phyloP scores from a whole-genome alignment of 2,888 invertebrate genomes.

The Tenodera sinensis region DNA sequence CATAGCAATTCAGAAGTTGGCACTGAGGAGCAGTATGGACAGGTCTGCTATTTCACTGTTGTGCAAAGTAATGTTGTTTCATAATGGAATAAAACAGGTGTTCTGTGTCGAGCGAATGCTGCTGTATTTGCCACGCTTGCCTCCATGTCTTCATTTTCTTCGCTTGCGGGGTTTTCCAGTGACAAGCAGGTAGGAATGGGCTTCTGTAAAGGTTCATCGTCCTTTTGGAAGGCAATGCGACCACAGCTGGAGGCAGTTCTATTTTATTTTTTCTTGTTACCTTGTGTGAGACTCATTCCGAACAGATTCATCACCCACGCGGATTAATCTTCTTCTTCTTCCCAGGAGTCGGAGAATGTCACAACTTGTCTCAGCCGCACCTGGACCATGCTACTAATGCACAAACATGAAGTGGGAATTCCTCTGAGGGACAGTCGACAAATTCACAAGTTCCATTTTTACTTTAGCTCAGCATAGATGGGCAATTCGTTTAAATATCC shows the following conservation, averaged over 20 bases:
- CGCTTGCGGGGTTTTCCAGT: background rate
- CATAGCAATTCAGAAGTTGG: no score
- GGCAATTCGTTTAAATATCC: no score
- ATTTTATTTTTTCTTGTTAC: background rate
- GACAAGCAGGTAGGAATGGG: background rate
- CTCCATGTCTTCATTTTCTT: background rate
- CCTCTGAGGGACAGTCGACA: no score
- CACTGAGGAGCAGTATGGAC: no score
- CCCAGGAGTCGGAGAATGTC: background rate
- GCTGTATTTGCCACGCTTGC: background rate
- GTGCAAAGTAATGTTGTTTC: background rate
- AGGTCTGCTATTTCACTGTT: background rate
- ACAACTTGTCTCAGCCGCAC: background rate
- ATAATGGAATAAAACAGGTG: background rate
- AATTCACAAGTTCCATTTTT: no score
- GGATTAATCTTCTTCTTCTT: background rate
- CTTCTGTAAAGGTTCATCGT: background rate
- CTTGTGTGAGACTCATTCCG: background rate
- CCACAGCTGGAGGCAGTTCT: background rate
- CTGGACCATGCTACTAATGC: no score
- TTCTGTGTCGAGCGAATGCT: background rate
- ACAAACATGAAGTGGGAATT: no score
- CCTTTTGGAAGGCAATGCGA: background rate
- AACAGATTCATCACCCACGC: background rate
- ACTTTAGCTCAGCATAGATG: no score